Base-by-base conservation (phyloP, 2,888 invertebrate species). In the Mongoloraphidia duomilia region DNA sequence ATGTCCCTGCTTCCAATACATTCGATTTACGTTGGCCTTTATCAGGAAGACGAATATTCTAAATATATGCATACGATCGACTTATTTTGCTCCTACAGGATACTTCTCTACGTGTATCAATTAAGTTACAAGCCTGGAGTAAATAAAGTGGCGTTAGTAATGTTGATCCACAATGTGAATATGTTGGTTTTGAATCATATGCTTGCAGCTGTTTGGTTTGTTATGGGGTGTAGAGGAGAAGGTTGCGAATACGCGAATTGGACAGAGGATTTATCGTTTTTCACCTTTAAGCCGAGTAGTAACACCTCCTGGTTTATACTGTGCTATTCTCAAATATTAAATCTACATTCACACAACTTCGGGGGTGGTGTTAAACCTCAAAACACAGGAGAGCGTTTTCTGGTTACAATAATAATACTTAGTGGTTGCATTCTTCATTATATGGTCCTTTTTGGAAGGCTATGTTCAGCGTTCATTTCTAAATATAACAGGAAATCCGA, bases 391-490 rank as follows among this genome's bases (percentile, higher is more conserved):
- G 26, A 56, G 44, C 34, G 43, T 39, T 13, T 53, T 3, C 44
- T 56, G 13, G 34, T 55, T 9, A 17, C 52, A 8, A 9, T 48
- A 2, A 48, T 50, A 6, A 52, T 58, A 51, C 5, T 57, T 6
- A 10, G 47, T 10, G 56, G 54, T 1, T 53, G 51, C 14, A 36
- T 56, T 9, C 9, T 56, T n/a, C 54, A 55, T 33, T 44, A 50
- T 14, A 50, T 57, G 49, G 42, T 57, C 38, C 53, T 56, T 45
- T 52, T 53, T 39, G 55, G 55, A 2, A 50, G 52, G 36, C 17
- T 59, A 13, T 52, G 52, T 9, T 53, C 49, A 9, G 52, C 55
- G 12, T 54, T 50, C 46, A 49, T 54, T 5, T 50, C 50, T 45
- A 42, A 47, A n/a, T 55, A 53, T 35, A 14, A 49, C 42, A 50